Conservation (phyloP, 2,888 invertebrate genomes). For the Polylopha cassiicola region DNA sequence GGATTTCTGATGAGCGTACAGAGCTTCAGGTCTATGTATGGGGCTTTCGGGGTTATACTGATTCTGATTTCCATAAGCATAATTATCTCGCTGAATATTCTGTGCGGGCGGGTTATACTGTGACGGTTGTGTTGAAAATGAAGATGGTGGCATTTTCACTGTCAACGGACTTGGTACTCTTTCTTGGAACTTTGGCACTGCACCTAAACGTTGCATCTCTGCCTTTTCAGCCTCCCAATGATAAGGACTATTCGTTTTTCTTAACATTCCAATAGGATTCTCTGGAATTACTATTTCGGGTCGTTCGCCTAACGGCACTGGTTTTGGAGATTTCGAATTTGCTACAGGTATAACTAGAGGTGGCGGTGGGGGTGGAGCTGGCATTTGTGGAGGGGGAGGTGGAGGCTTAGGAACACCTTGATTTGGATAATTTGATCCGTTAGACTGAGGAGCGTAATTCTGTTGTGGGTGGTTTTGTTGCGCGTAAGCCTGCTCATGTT, state of each 20-base stretch:
- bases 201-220: conserved; percentile 70
- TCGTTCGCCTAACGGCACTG: conserved; percentile 76
- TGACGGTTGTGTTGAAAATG: conserved; percentile 61
- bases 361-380: conserved; percentile 78
- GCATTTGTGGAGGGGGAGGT: conserved; percentile 65
- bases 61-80: conserved; percentile 46
- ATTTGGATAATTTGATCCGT: conserved; percentile 46
- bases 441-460: conserved; percentile 19
- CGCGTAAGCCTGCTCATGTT: conserved; percentile 66
- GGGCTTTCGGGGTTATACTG: conserved; percentile 62
- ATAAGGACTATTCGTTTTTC: conserved; percentile 83
- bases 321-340: conserved; percentile 72
- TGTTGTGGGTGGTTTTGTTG: conserved; percentile 36
- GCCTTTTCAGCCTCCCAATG: conserved; percentile 80
- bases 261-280: conserved; percentile 82
- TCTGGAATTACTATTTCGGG: conserved; percentile 86
- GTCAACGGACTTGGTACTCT: conserved; percentile 69
- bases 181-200: conserved; percentile 64
- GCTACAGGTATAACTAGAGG: conserved; percentile 75
- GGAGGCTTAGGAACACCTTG: conserved; percentile 58
- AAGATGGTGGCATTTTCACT: conserved; percentile 62
- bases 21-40: conserved; percentile 69
- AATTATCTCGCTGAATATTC: conserved; percentile 45
- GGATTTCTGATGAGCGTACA: conserved; percentile 60
- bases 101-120: conserved; percentile 55